Evolutionary conservation across 2,113 vertebrate genomes (phyloP).

Genomic region (Labeo rohita): DNA sequence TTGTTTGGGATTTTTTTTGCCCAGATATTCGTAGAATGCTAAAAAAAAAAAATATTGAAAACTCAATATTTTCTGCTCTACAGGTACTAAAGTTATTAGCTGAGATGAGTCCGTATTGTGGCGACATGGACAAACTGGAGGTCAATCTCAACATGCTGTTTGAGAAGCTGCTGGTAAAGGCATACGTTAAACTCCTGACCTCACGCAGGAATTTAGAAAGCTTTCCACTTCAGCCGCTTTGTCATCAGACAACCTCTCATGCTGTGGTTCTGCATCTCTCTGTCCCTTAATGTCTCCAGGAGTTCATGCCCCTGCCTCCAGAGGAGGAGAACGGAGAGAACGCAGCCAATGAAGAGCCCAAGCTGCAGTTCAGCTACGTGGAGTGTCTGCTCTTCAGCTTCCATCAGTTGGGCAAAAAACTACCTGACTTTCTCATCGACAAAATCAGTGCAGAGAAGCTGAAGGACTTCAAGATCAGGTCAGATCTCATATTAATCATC

Average conservation of each 20-base stretch:
- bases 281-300: conserved; percentile 70
- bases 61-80: conserved; percentile 33
- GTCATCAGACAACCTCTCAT: background rate
- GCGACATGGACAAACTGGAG: conserved; percentile 98
- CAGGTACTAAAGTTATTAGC: conserved; percentile 97
- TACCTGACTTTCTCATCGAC: conserved; percentile 94
- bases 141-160: conserved; percentile 95
- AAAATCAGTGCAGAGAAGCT: conserved; percentile 93
- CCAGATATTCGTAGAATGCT: background rate
- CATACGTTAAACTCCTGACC: background rate
- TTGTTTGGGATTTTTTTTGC: background rate
- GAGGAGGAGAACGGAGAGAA: conserved; percentile 98
- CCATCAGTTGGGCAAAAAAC: conserved; percentile 95
- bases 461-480: conserved; percentile 99
- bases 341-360: conserved; percentile 88
- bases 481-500: background rate
- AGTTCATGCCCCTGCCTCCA: conserved; percentile 96
- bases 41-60: background rate
- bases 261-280: background rate
- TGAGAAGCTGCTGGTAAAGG: conserved; percentile 81
- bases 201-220: background rate
- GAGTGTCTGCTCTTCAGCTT: conserved; percentile 95
- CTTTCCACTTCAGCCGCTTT: conserved; percentile 1
- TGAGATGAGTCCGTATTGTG: conserved; percentile 98
- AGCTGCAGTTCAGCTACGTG: conserved; percentile 97